Conservation (phyloP, 1,140 invertebrate genomes). For the Chelonus insularis region DNA sequence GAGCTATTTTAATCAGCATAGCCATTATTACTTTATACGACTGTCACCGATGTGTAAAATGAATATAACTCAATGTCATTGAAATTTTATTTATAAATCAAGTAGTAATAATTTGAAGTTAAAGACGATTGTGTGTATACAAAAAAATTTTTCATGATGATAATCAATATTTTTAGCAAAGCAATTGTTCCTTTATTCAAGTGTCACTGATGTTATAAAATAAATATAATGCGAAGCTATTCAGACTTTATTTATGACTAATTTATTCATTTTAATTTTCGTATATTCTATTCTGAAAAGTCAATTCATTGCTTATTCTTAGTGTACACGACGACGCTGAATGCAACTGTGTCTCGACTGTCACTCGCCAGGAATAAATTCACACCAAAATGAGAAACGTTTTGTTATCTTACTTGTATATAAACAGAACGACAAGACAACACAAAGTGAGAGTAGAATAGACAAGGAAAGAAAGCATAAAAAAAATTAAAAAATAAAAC, state of each 20-base stretch:
- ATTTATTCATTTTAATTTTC: constrained; percentile 6
- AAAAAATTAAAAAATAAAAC: background rate
- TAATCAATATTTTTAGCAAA: too few species aligned
- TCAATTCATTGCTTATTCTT: constrained; percentile 14
- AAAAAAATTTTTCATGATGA: too few species aligned
- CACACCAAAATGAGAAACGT: constrained; percentile 21
- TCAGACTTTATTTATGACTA: background rate
- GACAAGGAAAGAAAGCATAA: background rate
- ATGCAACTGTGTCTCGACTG: constrained; percentile 10
- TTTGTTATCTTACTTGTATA: constrained; percentile 16
- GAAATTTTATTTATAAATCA: too few species aligned
- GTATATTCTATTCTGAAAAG: constrained; percentile 7
- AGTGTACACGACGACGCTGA: background rate
- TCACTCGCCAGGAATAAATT: constrained; percentile 22
- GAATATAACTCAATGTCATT: too few species aligned
- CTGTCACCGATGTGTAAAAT: too few species aligned
- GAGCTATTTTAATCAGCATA: too few species aligned
- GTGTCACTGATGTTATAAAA: too few species aligned
- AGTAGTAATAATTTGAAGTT: too few species aligned
- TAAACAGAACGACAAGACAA: constrained; percentile 1
- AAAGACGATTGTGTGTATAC: too few species aligned
- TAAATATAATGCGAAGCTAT: too few species aligned
- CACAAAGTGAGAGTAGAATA: background rate
- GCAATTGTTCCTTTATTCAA: too few species aligned
- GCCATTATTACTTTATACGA: too few species aligned